Percentiles rank a stretch among this genome's conserved stretches.
Conservation (phyloP, 1,140 invertebrate species). For the Plutomurus gul region DNA sequence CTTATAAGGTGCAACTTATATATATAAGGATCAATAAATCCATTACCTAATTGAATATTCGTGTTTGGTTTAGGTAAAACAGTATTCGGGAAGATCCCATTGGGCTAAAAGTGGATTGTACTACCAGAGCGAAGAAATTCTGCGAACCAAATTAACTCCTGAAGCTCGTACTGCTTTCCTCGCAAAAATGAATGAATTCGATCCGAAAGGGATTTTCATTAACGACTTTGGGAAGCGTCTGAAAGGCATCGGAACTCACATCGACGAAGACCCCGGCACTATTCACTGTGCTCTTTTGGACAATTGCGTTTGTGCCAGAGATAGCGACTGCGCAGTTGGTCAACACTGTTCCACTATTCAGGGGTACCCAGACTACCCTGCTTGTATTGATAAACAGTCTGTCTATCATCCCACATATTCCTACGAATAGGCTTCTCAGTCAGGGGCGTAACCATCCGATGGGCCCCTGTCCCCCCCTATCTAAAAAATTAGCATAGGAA, state of each 20-base stretch:
- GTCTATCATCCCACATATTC: too few species aligned
- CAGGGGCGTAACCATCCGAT: too few species aligned
- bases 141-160: neutral
- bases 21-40: too few species aligned
- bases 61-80: neutral
- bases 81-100: constrained; percentile 32
- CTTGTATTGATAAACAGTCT: neutral
- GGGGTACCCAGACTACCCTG: neutral
- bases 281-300: constrained; percentile 43
- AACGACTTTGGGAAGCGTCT: constrained; percentile 36
- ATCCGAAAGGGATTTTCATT: constrained; percentile 40
- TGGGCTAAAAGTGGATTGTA: constrained; percentile 27
- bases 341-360: neutral
- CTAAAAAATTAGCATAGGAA: too few species aligned
- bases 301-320: constrained; percentile 27
- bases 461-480: too few species aligned
- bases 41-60: too few species aligned
- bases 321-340: constrained; percentile 7
- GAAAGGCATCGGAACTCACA: neutral
- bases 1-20: too few species aligned
- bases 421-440: too few species aligned
- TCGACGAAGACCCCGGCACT: neutral
- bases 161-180: neutral
- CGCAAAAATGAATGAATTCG: constrained; percentile 2
- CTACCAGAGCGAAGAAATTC: neutral